Conservation (phyloP, 1,140 invertebrate species). For the Leptopilina boulardi region DNA sequence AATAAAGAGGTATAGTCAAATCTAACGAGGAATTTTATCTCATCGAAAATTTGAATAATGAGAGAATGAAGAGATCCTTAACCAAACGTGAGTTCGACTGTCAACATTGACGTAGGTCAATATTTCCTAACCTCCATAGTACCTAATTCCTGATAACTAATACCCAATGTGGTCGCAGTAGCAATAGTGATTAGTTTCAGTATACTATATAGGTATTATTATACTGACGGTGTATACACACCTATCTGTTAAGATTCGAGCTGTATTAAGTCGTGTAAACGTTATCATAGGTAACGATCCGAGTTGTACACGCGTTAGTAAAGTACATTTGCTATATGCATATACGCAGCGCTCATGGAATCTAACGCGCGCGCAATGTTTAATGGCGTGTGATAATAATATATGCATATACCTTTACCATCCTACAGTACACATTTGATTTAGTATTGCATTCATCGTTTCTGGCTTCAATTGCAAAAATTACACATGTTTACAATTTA, state of each 20-base stretch:
- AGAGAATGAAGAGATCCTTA: too few species aligned
- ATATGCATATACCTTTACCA: constrained; percentile 36
- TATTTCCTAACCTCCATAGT: too few species aligned
- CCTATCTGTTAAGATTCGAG: not conserved
- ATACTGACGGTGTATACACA: not conserved
- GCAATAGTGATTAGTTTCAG: not conserved
- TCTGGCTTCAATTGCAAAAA: constrained; percentile 4
- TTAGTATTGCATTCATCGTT: constrained; percentile 12
- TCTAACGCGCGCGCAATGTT: constrained; percentile 43
- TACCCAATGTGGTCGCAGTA: too few species aligned
- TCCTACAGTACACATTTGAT: constrained; percentile 30
- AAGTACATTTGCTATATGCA: constrained; percentile 31
- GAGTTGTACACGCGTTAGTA: constrained; percentile 18
- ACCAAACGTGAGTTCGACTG: too few species aligned
- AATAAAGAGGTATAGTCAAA: too few species aligned
- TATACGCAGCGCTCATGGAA: constrained; percentile 34
- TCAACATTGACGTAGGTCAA: too few species aligned
- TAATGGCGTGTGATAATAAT: constrained; percentile 45
- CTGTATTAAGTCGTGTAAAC: constrained; percentile 43
- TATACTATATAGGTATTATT: not conserved
- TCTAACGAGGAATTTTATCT: too few species aligned
- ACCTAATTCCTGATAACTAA: too few species aligned
- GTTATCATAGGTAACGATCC: constrained; percentile 45
- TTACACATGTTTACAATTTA: not conserved
- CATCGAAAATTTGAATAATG: too few species aligned